Conservation (phyloP, 2,888 invertebrate species). For the Hecatera dysodea region DNA sequence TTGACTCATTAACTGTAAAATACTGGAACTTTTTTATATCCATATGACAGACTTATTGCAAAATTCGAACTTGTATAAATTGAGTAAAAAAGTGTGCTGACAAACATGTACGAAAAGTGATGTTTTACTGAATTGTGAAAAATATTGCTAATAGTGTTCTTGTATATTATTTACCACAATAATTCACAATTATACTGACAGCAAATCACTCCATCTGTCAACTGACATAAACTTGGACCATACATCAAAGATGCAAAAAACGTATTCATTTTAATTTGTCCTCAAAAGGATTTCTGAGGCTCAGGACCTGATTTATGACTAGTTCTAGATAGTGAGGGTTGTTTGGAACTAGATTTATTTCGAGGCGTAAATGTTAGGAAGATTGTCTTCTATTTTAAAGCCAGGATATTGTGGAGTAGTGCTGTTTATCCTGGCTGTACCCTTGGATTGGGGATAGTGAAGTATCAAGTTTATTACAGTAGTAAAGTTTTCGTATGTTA, state of each 20-base stretch:
- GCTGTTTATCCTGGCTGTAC: constrained; percentile 4
- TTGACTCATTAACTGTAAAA: too few relatives aligned
- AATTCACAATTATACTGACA: constrained; percentile 7
- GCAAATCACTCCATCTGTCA: not conserved
- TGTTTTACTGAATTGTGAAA: too few relatives aligned
- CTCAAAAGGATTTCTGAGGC: constrained; percentile 75
- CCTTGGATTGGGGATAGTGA: not conserved
- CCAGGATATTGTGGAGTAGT: not conserved
- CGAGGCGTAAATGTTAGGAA: constrained; percentile 13
- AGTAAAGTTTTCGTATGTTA: constrained; percentile 3
- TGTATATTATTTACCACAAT: not conserved
- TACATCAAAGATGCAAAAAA: constrained; percentile 69
- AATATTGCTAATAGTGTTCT: too few relatives aligned
- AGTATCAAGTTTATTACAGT: constrained; percentile 1
- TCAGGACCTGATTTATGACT: constrained; percentile 74
- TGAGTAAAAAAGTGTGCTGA: too few relatives aligned
- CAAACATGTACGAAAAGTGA: too few relatives aligned
- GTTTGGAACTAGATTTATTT: constrained; percentile 29
- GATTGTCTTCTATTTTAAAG: not conserved
- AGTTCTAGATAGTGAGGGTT: constrained; percentile 34
- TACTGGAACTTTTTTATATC: too few relatives aligned
- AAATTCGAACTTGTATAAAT: too few relatives aligned
- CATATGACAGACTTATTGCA: too few relatives aligned
- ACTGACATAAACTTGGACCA: constrained; percentile 57
- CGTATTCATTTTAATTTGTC: constrained; percentile 84